Conservation (phyloP, 1,140 invertebrate species). For the Drosophila carrolli region DNA sequence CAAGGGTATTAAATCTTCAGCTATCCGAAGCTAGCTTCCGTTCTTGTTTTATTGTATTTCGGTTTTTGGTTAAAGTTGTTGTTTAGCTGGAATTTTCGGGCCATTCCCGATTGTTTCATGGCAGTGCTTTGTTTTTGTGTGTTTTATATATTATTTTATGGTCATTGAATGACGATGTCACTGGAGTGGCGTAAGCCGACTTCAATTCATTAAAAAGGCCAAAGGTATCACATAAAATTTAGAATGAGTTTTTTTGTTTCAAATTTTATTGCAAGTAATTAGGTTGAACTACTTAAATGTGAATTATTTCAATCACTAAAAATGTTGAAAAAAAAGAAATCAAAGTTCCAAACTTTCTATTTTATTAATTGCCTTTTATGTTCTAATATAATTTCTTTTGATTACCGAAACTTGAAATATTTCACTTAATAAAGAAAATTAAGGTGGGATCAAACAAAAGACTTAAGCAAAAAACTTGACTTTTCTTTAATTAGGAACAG, state of each 20-base stretch:
- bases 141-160: conserved; percentile 50
- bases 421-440: too few relatives aligned
- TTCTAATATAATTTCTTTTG: not conserved
- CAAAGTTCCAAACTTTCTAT: conserved; percentile 1
- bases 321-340: not conserved
- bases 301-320: conserved; percentile 11
- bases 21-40: too few relatives aligned
- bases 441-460: conserved; percentile 25
- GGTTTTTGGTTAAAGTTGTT: conserved; percentile 49
- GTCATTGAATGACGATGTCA: conserved; percentile 46
- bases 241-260: conserved; percentile 15
- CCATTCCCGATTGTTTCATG: conserved; percentile 58
- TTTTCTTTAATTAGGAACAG: too few relatives aligned
- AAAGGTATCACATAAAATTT: conserved; percentile 33
- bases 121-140: conserved; percentile 40
- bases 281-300: conserved; percentile 7
- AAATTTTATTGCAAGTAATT: conserved; percentile 19
- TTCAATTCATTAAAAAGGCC: conserved; percentile 15
- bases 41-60: conserved; percentile 39
- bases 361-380: not conserved
- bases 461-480: conserved; percentile 52
- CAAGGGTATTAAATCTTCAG: too few relatives aligned
- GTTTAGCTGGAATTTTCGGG: conserved; percentile 70
- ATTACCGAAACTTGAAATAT: not conserved
- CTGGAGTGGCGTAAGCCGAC: conserved; percentile 34